Percentiles rank a stretch among this genome's conserved stretches.
These are phyloP conservation scores for Drosophila navojoa DNA, from an alignment of 1,140 invertebrate genomes.

Conservation along the genomic window DNA sequence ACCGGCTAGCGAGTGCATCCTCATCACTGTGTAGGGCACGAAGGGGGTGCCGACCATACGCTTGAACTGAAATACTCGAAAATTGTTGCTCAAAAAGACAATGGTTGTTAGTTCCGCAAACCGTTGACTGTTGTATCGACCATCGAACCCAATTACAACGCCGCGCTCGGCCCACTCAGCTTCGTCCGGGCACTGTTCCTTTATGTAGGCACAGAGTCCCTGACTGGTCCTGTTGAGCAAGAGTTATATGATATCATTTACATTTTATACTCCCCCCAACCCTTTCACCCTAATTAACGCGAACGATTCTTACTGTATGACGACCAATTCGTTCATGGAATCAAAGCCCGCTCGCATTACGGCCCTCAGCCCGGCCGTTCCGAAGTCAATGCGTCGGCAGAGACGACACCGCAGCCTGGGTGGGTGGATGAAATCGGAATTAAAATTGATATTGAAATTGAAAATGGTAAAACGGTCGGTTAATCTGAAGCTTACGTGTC, in stretches of 20 bases:
- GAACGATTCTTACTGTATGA: constrained; percentile 89
- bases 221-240: constrained; percentile 88
- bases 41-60: constrained; percentile 95
- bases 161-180: constrained; percentile 86
- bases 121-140: constrained; percentile 95
- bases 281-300: neutral
- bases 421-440: neutral
- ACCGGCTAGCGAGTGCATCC: constrained; percentile 90
- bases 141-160: constrained; percentile 97
- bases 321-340: constrained; percentile 98
- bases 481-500: neutral
- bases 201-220: constrained; percentile 93
- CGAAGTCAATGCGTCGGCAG: constrained; percentile 89
- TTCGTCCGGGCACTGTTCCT: constrained; percentile 84
- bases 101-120: constrained; percentile 96
- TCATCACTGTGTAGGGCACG: constrained; percentile 92
- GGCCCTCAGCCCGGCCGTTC: constrained; percentile 95
- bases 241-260: neutral
- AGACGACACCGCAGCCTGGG: constrained; percentile 55
- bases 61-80: constrained; percentile 94
- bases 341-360: constrained; percentile 96
- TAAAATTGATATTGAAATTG: too few species aligned
- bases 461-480: neutral
- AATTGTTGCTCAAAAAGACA: constrained; percentile 91
- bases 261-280: too few species aligned